phyloP scores from a whole-genome alignment of 2,797 vertebrate species.

The Smutsia temminckii region DNA sequence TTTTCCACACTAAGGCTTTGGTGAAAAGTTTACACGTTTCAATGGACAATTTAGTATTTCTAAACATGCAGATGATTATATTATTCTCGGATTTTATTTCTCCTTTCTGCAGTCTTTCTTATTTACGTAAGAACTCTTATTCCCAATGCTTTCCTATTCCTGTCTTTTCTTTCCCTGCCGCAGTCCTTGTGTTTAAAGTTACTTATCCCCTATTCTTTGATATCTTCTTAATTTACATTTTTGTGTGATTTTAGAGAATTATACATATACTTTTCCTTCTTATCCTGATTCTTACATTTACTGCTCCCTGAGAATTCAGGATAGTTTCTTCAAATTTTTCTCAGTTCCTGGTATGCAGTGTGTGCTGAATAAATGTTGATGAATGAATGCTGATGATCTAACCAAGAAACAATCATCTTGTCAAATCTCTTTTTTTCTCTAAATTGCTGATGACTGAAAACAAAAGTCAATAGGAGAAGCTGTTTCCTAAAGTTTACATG shows the following conservation, averaged over 20 bases:
- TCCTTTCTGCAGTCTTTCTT: neutral
- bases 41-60: neutral
- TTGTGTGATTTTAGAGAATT: neutral
- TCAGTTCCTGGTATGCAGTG: neutral
- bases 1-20: neutral
- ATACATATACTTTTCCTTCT: neutral
- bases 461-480: constrained; percentile 34
- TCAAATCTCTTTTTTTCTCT: neutral
- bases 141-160: neutral
- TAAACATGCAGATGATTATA: neutral
- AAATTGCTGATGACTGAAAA: constrained; percentile 52
- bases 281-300: constrained; percentile 4
- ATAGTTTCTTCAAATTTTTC: neutral
- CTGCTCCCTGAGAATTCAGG: neutral
- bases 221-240: neutral
- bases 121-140: neutral
- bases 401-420: neutral
- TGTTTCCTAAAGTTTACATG: neutral
- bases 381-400: constrained; percentile 50
- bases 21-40: neutral
- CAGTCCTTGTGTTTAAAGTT: neutral
- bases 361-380: constrained; percentile 6
- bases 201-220: neutral
- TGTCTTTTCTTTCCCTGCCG: neutral
- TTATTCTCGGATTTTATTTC: neutral